Base-by-base conservation (phyloP, 1,140 invertebrate genomes). In the Anagrus nilaparvatae region DNA sequence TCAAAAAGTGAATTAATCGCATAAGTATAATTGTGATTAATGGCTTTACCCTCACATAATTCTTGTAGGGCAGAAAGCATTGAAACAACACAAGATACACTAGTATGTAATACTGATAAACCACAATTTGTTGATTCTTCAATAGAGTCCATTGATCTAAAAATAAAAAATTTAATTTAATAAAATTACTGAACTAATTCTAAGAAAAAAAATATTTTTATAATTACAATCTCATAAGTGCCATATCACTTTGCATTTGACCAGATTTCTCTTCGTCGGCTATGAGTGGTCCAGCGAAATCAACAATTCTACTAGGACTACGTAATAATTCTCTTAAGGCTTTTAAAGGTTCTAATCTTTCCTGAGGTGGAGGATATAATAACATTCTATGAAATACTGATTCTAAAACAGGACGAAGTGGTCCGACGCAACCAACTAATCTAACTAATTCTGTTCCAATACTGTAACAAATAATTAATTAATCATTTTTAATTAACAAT, bases 371-470 rank as follows among this genome's bases (percentile, higher is more conserved):
- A 18, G 89, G 87, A 65, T 92, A 84, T 0, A 94, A 65, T 1
- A 94, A 64, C 84, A 94, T 92, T 24, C 89, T 72, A 65, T 94
- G 89, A 60, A 93, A 94, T 3, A 95, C 70, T 0, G 89, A 90
- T 60, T 95, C 89, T 41, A 95, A 63, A 27, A 93, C 88, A 12
- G 90, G 88, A 13, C 90, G 70, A 38, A 94, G 68, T 8, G 84
- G 84, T 2, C 81, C 78, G 18, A 88, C 81, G 40, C 81, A 80
- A 0, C 90, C 91, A 4, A 93, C 85, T 21, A 94, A 65, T 21
- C 88, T 73, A 1, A 94, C 82, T 39, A 96, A 61, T 59, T 93
- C 84, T 17, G 85, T 85, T 8, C 87, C 85, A 60, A 91, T 89
- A 61, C 87, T 92, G 66, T 70, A 52, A 44, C 24, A 48, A 44